Evolutionary conservation across 1,140 invertebrate genomes (phyloP), one percentile per base, ranked within the genome.

Genomic region (Oedothorax gibbosus): DNA sequence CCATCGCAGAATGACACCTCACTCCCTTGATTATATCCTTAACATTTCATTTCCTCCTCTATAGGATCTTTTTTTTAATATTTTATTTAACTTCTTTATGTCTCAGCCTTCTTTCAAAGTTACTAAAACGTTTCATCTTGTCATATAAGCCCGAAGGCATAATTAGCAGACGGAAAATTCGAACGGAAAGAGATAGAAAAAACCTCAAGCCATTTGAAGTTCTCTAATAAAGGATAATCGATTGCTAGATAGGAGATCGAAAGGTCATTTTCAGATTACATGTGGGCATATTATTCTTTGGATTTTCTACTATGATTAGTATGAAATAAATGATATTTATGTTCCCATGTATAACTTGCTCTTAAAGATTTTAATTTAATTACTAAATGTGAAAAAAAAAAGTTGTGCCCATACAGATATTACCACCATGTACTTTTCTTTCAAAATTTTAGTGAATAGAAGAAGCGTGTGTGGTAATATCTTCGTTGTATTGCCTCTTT

Each of bases 151-250:
- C 64, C 7, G 51, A 56, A 15, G 77, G 77, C 49, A 68, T 68
- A 64, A 79, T 79, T 79, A 79, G 50, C 77, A 56, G 64, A 66
- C 54, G 77, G 77, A 79, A 68, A 79, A 68, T 79, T 79, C 64
- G 56, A 79, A 66, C 15, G 53, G 20, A 79, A 53, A 79, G 64
- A 68, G 35, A 15, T 20, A 62, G 56, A 54, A 79, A 68, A 20
- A 50, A 35, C 5, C 35, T 35, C 35, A 35, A 35, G 35, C 5
- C 35, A 35, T 35, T 35, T 35, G 35, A 35, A 35, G 35, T 35
- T 35, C 35, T 66, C 68, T 79, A 51, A 79, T 68, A 79, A 56
- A 50, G 68, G 77, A 79, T 79, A 79, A 79, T 79, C 35, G 35
- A 35, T 35, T 35, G 35, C 35, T 35, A 5, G 77, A 65, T 57